Evolutionary conservation across 2,113 vertebrate genomes (phyloP).

Genomic region (Telmatochromis sp.): DNA sequence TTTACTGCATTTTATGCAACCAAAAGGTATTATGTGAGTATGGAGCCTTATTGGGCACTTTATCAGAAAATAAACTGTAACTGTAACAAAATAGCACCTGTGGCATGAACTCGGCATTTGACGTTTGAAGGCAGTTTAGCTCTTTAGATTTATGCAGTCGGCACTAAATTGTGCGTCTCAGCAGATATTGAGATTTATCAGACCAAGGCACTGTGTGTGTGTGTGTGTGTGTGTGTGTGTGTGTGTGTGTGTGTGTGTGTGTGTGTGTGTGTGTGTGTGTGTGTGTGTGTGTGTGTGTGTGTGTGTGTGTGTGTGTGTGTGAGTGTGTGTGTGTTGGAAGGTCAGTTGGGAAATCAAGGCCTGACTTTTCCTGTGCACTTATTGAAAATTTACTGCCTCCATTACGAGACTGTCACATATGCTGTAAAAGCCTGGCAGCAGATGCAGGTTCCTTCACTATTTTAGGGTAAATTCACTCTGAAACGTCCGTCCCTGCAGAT

Average conservation of each 20-base stretch:
- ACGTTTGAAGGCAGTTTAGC: background rate
- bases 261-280: rapidly evolving
- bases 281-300: rapidly evolving
- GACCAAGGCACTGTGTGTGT: background rate
- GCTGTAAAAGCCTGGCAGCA: background rate
- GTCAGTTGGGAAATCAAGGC: background rate
- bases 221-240: no score
- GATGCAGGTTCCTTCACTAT: background rate
- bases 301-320: no score
- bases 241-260: no score
- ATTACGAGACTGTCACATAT: background rate
- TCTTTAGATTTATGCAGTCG: background rate
- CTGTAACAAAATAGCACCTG: background rate
- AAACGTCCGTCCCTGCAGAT: background rate
- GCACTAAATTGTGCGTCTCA: background rate
- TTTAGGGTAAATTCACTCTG: background rate
- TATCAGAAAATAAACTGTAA: background rate
- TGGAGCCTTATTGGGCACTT: background rate
- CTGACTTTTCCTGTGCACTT: background rate
- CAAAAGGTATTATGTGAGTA: background rate
- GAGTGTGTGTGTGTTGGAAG: background rate
- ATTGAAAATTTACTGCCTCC: background rate
- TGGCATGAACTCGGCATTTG: background rate
- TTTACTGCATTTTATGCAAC: background rate
- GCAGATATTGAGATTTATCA: background rate